These are phyloP conservation scores for Eupithecia vulgata DNA, from an alignment of 2,888 invertebrate genomes.

Conservation along the genomic window DNA sequence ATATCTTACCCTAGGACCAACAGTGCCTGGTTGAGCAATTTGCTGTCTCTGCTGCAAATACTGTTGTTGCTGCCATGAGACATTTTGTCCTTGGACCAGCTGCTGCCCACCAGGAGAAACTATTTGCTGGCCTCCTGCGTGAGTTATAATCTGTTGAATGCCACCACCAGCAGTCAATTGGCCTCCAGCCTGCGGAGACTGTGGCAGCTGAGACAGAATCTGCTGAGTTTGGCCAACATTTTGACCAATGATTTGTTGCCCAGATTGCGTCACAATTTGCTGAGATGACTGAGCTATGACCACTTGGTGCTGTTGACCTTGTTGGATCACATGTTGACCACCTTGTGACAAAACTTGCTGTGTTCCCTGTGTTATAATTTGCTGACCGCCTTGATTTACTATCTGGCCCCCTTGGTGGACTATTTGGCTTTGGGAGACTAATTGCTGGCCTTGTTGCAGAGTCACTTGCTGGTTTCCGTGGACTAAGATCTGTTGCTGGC, in stretches of 20 bases:
- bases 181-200: slow-evolving; percentile 70
- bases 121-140: slow-evolving; percentile 78
- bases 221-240: slow-evolving; percentile 72
- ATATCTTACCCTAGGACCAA: slow-evolving; percentile 76
- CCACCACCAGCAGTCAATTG: slow-evolving; percentile 68
- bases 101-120: slow-evolving; percentile 78
- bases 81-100: slow-evolving; percentile 76
- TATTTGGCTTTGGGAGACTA: slow-evolving; percentile 78
- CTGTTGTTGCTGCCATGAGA: slow-evolving; percentile 80
- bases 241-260: slow-evolving; percentile 78
- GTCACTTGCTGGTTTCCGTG: slow-evolving; percentile 81
- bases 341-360: slow-evolving; percentile 78
- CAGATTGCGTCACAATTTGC: slow-evolving; percentile 78
- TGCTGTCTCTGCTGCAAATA: slow-evolving; percentile 80
- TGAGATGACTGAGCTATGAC: slow-evolving; percentile 79
- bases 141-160: slow-evolving; percentile 81
- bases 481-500: slow-evolving; percentile 79
- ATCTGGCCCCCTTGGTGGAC: slow-evolving; percentile 79
- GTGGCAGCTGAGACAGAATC: slow-evolving; percentile 74
- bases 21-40: slow-evolving; percentile 79
- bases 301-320: slow-evolving; percentile 79
- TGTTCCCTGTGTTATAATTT: slow-evolving; percentile 72
- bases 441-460: slow-evolving; percentile 76
- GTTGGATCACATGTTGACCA: slow-evolving; percentile 80
- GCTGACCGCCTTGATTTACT: slow-evolving; percentile 76